Evolutionary conservation across 2,797 vertebrate species (phyloP), one percentile per base, ranked within the genome.

Genomic region (Zalophus californianus): DNA sequence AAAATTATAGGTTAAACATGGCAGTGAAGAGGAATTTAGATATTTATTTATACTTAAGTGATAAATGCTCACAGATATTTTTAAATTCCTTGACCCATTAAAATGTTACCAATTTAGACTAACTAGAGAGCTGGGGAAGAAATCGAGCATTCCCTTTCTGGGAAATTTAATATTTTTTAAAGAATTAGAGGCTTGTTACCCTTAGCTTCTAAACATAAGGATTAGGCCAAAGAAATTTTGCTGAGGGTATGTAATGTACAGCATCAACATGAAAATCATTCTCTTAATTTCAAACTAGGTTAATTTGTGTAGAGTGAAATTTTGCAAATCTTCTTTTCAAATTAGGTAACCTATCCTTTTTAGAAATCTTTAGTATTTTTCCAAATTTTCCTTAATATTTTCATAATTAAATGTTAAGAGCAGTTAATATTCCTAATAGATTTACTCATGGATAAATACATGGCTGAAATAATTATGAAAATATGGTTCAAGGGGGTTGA

Each of bases 21-120:
- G 32, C 16, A 41, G 20, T 86, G 60, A 79, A 96, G 90, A 62
- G 72, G 50, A 95, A 87, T 73, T 94, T 7, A 84, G 21, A 85
- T 96, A 84, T 70, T 97, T 96, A 80, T 70, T 97, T 95, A 94
- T 56, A 87, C 23, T 52, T 92, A 80, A 79, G 38, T 97, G 64
- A 52, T 73, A 93, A 84, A 60, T 20, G 25, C 23, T 88, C 78
- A 52, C 4, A 79, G 54, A 50, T 93, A 75, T 84, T 85, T 91
- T 93, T 91, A 96, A 38, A 14, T 96, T 78, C n/a, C 14, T 85
- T 89, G 41, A 77, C 32, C 73, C 32, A 25, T 73, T 91, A 83
- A 92, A 85, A 48, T 83, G 18, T 79, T 91, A 92, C 25, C 11
- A 48, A 12, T 79, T 83, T 92, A 90, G 62, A 56, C 48, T 86